Conservation (phyloP, 2,797 vertebrate genomes). For the Chlorospingus semifuscus region DNA sequence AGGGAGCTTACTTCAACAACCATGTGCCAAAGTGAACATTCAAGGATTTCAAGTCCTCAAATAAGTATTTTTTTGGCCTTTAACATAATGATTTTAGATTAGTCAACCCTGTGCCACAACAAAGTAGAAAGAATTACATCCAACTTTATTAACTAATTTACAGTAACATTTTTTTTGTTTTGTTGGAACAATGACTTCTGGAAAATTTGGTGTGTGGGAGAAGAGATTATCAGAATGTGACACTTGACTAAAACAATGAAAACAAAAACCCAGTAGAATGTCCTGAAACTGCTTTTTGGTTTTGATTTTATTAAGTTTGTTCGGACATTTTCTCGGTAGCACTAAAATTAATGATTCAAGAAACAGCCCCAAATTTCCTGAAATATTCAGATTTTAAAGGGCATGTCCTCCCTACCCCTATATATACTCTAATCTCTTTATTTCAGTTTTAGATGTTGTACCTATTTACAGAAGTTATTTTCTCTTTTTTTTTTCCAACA, state of each 20-base stretch:
- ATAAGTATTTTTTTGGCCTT: not conserved
- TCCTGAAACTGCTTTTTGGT: not conserved
- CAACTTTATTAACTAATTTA: not conserved
- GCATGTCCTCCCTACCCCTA: not conserved
- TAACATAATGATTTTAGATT: not conserved
- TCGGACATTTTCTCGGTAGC: not conserved
- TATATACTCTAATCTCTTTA: not conserved
- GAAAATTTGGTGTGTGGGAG: not conserved
- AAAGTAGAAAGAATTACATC: not conserved
- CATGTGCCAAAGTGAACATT: not conserved
- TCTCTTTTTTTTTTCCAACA: not conserved
- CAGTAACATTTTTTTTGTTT: not conserved
- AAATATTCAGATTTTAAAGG: not conserved
- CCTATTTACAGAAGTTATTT: not conserved
- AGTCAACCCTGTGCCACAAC: fast-evolving
- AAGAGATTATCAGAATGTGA: not conserved
- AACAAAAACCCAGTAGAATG: not conserved
- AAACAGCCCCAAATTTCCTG: not conserved
- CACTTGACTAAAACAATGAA: not conserved
- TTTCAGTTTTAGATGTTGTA: not conserved
- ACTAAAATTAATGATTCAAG: not conserved
- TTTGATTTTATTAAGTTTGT: not conserved
- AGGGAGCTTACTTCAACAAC: not conserved
- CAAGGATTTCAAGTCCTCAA: not conserved
- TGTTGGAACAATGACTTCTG: not conserved